Evolutionary conservation across 30 jellyfish, hydroid and myxozoan genomes (phyloP).

Genomic region (Sanderia malayensis): DNA sequence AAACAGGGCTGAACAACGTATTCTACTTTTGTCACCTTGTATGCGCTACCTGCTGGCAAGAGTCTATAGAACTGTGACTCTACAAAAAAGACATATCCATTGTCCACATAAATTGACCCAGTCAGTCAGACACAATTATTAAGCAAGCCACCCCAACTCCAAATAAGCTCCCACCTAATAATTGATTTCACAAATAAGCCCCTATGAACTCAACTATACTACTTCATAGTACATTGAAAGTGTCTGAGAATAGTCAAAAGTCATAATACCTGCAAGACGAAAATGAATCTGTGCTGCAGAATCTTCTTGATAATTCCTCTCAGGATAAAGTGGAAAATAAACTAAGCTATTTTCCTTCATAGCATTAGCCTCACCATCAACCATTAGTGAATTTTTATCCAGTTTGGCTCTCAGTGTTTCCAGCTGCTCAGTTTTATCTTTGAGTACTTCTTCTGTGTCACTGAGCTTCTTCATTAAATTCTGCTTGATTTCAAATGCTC

Average conservation of each 20-base stretch:
- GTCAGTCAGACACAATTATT: no score
- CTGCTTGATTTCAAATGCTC: constrained; percentile 65
- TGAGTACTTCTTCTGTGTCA: constrained; percentile 34
- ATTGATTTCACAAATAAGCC: no score
- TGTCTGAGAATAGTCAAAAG: not conserved
- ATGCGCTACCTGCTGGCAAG: constrained; percentile 48
- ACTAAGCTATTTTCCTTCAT: constrained; percentile 18
- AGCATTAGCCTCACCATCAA: constrained; percentile 73
- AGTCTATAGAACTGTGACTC: constrained; percentile 80
- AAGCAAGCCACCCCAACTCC: no score
- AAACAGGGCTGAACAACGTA: constrained; percentile 62
- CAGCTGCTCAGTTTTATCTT: constrained; percentile 41
- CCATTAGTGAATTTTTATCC: constrained; percentile 29
- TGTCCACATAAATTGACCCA: no score
- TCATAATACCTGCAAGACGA: constrained; percentile 58
- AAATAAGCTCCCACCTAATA: no score
- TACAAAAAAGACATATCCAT: not conserved
- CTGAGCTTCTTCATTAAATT: constrained; percentile 27
- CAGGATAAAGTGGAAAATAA: constrained; percentile 47
- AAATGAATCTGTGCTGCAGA: constrained; percentile 71
- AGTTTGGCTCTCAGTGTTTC: constrained; percentile 37
- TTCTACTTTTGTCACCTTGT: constrained; percentile 63
- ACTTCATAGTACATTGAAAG: not conserved
- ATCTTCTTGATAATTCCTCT: constrained; percentile 57
- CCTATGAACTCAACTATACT: no score